A percentile compares a stretch with the other conserved stretches of the same genome.
Evolutionary conservation across 2,797 vertebrate genomes (phyloP).

Genomic region (Propithecus deckenii): DNA sequence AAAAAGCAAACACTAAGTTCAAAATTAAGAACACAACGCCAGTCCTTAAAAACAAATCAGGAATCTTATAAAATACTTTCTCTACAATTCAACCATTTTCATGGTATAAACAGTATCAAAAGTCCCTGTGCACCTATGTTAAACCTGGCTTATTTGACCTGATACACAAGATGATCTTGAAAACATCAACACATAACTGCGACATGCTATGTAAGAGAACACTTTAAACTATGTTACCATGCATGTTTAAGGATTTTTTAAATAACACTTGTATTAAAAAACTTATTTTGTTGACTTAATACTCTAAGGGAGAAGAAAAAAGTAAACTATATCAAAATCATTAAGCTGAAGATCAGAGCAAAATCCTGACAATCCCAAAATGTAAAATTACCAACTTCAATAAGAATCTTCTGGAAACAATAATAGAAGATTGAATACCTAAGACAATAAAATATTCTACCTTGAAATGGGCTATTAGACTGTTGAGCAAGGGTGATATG

Average conservation of each 20-base stretch:
- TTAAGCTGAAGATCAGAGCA: background rate
- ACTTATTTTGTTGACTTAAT: slow-evolving; percentile 12
- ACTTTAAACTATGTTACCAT: slow-evolving; percentile 46
- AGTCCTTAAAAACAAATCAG: slow-evolving; percentile 44
- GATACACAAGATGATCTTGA: background rate
- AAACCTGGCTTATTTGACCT: background rate
- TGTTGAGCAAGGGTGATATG: slow-evolving; percentile 96
- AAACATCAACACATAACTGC: background rate
- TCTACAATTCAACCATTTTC: background rate
- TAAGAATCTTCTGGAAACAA: slow-evolving; percentile 45
- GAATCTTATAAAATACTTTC: slow-evolving; percentile 31
- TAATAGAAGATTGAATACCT: slow-evolving; percentile 32
- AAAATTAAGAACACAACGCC: slow-evolving; percentile 15
- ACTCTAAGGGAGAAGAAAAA: background rate
- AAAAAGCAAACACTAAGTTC: slow-evolving; percentile 18
- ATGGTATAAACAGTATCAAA: background rate
- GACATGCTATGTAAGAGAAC: slow-evolving; percentile 13
- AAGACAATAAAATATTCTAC: slow-evolving; percentile 82
- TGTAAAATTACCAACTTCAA: slow-evolving; percentile 3
- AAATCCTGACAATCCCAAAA: slow-evolving; percentile 43
- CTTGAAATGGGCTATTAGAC: slow-evolving; percentile 97
- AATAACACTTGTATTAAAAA: slow-evolving; percentile 5
- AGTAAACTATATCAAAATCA: slow-evolving; percentile 7
- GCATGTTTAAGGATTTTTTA: background rate
- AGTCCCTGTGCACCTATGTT: background rate